phyloP scores from a whole-genome alignment of 1,140 invertebrate species.

The Proctacanthus coquilletti region DNA sequence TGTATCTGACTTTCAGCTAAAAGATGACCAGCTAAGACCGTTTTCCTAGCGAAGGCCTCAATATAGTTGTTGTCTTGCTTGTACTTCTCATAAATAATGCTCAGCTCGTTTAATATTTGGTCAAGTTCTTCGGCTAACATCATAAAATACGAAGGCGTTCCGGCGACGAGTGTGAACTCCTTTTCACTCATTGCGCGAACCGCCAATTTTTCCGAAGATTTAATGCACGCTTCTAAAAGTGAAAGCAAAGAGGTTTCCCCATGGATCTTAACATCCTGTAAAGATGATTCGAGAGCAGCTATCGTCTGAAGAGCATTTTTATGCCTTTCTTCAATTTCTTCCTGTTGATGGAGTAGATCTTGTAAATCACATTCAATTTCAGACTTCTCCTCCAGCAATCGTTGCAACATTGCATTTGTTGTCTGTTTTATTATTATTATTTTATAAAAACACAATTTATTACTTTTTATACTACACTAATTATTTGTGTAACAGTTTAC shows the following conservation, averaged over 20 bases:
- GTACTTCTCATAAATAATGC: conserved; percentile 24
- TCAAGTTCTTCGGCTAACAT: conserved; percentile 6
- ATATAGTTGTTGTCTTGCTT: conserved; percentile 22
- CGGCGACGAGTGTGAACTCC: conserved; percentile 2
- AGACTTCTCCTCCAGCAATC: conserved; percentile 39
- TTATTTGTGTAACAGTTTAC: too few species aligned
- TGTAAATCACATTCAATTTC: conserved; percentile 47
- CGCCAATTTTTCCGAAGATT: conserved; percentile 7
- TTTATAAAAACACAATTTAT: not conserved
- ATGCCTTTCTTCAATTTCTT: conserved; percentile 35
- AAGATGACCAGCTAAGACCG: conserved; percentile 35
- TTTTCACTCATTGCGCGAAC: conserved; percentile 3
- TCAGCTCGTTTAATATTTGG: conserved; percentile 24
- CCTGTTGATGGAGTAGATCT: conserved; percentile 46
- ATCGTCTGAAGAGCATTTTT: conserved; percentile 2
- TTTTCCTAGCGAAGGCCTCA: conserved; percentile 23
- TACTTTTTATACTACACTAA: too few species aligned
- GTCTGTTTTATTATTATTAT: conserved; percentile 18
- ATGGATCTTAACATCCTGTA: conserved; percentile 3
- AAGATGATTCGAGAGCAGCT: not conserved
- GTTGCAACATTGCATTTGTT: conserved; percentile 32
- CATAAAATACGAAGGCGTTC: conserved; percentile 6
- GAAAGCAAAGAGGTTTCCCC: conserved; percentile 3
- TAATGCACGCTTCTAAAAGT: conserved; percentile 6
- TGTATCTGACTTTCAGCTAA: conserved; percentile 45